Conservation (phyloP, 2,797 vertebrate genomes). For the Galago senegalensis region DNA sequence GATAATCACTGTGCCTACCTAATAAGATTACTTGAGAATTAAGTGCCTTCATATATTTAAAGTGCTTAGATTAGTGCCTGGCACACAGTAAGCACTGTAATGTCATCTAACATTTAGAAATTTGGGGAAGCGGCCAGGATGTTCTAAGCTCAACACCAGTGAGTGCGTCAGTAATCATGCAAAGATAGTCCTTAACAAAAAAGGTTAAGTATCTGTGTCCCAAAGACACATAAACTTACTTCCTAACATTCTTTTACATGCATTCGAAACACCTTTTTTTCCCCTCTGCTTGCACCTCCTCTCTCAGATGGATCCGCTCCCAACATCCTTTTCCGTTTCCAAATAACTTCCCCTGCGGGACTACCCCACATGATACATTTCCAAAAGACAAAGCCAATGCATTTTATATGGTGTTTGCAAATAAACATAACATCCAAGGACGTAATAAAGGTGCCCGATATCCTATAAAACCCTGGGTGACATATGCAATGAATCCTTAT, state of each 20-base stretch:
- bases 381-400: slow-evolving; percentile 64
- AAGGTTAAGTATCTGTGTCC: background rate
- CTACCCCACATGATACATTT: slow-evolving; percentile 66
- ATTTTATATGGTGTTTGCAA: slow-evolving; percentile 75
- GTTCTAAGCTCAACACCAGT: background rate
- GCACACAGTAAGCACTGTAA: background rate
- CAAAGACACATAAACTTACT: background rate
- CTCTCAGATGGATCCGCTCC: slow-evolving; percentile 55
- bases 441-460: slow-evolving; percentile 72
- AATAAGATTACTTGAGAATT: background rate
- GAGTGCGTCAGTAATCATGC: background rate
- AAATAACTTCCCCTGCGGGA: slow-evolving; percentile 83
- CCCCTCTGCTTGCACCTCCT: slow-evolving; percentile 26
- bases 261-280: background rate
- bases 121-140: background rate
- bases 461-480: slow-evolving; percentile 64
- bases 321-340: slow-evolving; percentile 87
- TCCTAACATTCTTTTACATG: background rate
- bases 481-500: slow-evolving; percentile 31
- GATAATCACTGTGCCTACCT: background rate
- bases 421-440: slow-evolving; percentile 66
- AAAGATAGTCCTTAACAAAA: background rate
- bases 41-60: background rate
- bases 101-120: slow-evolving; percentile 19
- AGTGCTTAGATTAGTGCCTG: background rate